Conservation (phyloP, 92 coral and sea anemone species). For the Zoanthus solanderi region DNA sequence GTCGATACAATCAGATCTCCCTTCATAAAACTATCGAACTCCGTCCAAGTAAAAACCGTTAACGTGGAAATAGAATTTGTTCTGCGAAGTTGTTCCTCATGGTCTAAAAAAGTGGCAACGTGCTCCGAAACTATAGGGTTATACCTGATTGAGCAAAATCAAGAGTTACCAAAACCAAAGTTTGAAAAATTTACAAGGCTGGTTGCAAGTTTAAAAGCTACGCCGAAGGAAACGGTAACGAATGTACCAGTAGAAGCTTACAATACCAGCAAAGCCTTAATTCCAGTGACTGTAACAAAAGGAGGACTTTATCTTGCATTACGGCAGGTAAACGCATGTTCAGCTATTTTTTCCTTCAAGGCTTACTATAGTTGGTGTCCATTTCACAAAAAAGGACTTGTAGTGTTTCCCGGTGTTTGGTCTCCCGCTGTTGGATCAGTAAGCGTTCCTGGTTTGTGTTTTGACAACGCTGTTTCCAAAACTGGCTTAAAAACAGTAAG, state of each 20-base stretch:
- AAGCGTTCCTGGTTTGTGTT: neutral
- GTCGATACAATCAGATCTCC: constrained; percentile 5
- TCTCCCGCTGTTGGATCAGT: constrained; percentile 16
- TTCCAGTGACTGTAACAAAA: neutral
- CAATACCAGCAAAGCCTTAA: neutral
- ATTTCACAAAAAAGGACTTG: neutral
- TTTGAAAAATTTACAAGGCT: neutral
- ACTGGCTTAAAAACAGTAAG: neutral
- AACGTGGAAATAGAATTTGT: constrained; percentile 5
- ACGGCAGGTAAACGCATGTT: constrained; percentile 18
- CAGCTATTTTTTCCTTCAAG: constrained; percentile 28
- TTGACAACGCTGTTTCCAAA: neutral
- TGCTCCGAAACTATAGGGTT: constrained; percentile 11
- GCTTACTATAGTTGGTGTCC: constrained; percentile 13
- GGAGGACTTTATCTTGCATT: constrained; percentile 26
- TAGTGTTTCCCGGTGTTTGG: neutral
- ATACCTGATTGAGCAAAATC: constrained; percentile 10
- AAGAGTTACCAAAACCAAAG: neutral
- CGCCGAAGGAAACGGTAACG: constrained; percentile 13
- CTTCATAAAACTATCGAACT: constrained; percentile 5
- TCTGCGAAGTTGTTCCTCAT: constrained; percentile 14
- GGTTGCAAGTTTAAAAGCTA: constrained; percentile 18
- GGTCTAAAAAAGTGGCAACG: neutral
- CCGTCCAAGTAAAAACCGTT: neutral
- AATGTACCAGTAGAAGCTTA: neutral